Conservation (phyloP, 2,797 vertebrate genomes). For the Lophius americanus region DNA sequence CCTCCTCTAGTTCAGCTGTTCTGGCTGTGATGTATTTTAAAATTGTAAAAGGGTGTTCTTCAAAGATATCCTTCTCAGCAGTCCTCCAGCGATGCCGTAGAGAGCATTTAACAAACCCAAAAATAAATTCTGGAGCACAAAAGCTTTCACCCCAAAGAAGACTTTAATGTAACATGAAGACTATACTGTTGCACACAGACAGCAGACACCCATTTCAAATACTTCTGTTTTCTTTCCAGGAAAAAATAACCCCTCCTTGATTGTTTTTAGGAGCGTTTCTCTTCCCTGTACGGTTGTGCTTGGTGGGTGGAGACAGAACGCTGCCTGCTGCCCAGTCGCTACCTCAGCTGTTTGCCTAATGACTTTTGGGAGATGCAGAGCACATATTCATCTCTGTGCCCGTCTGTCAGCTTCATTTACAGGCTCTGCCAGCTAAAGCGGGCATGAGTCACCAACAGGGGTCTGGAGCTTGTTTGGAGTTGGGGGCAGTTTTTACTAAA, state of each 20-base stretch:
- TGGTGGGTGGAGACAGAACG: constrained; percentile 32
- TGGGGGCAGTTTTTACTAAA: constrained; percentile 40
- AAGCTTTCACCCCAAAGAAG: neutral
- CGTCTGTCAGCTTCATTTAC: constrained; percentile 67
- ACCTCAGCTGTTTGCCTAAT: constrained; percentile 78
- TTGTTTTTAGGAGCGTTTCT: constrained; percentile 61
- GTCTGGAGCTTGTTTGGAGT: constrained; percentile 19
- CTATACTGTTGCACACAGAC: neutral
- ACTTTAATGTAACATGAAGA: no score
- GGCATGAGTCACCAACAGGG: constrained; percentile 31
- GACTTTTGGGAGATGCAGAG: constrained; percentile 70
- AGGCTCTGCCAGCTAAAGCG: constrained; percentile 42
- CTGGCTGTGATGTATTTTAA: no score
- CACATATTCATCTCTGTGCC: constrained; percentile 63
- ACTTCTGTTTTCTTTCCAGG: constrained; percentile 51
- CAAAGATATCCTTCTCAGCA: constrained; percentile 14
- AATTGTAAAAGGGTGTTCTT: neutral
- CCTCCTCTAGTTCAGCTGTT: no score
- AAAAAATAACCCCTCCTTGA: constrained; percentile 36
- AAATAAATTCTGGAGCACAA: constrained; percentile 28
- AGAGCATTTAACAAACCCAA: constrained; percentile 22
- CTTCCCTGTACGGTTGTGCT: constrained; percentile 44
- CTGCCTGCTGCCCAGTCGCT: constrained; percentile 54
- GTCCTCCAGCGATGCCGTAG: neutral
- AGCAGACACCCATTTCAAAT: constrained; percentile 46